phyloP scores from a whole-genome alignment of 1,140 invertebrate species.

The Propsilocerus akamusi region DNA sequence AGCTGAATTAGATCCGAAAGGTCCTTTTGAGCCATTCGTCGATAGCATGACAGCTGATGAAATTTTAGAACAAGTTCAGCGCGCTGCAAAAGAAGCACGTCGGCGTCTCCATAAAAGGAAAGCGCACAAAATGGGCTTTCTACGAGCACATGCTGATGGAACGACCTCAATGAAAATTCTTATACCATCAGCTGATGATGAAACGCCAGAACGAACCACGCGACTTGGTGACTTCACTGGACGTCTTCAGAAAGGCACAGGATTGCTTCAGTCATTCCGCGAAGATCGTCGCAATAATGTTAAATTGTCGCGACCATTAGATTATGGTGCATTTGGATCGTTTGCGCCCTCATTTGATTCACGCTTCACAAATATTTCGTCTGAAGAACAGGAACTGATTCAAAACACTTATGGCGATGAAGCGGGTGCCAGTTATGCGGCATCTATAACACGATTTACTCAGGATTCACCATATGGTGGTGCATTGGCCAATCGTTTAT shows the following conservation, averaged over 20 bases:
- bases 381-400: conserved; percentile 84
- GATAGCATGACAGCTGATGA: conserved; percentile 65
- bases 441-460: conserved; percentile 64
- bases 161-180: conserved; percentile 77
- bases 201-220: conserved; percentile 58
- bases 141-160: conserved; percentile 62
- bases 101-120: conserved; percentile 20
- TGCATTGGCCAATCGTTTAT: conserved; percentile 63
- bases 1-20: conserved; percentile 30
- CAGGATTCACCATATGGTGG: conserved; percentile 67
- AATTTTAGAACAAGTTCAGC: conserved; percentile 43
- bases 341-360: conserved; percentile 92
- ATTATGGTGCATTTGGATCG: conserved; percentile 88
- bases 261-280: conserved; percentile 42
- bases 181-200: conserved; percentile 31
- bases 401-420: conserved; percentile 83
- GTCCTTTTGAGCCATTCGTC: conserved; percentile 57
- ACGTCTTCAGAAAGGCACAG: conserved; percentile 64
- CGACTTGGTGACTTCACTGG: conserved; percentile 65
- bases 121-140: conserved; percentile 55
- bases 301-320: conserved; percentile 77
- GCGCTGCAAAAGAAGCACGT: conserved; percentile 18
- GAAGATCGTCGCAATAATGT: conserved; percentile 78
- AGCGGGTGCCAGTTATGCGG: conserved; percentile 68
- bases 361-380: conserved; percentile 81